Conservation (phyloP, 2,113 vertebrate species). For the Callionymus lyra region DNA sequence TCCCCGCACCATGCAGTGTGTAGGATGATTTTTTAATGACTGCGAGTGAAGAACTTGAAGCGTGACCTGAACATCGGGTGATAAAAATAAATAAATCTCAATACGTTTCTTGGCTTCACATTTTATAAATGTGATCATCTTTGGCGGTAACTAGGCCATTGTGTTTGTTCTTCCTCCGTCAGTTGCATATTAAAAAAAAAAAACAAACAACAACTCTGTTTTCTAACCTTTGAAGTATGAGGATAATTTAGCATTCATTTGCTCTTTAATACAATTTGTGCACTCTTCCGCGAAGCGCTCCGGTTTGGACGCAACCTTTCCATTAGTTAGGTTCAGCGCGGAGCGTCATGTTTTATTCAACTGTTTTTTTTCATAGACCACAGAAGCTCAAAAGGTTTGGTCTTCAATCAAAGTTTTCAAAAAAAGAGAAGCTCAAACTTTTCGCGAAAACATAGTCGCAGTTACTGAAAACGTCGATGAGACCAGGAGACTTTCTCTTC, state of each 20-base stretch:
- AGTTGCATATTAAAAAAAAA: no score
- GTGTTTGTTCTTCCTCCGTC: no score
- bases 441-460: slow-evolving; percentile 24
- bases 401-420: no score
- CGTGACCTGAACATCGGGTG: no score
- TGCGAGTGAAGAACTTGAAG: no score
- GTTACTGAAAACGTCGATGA: slow-evolving; percentile 33
- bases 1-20: no score
- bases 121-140: no score
- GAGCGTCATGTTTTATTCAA: slow-evolving; percentile 54
- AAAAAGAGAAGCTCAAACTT: slow-evolving; percentile 30
- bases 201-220: no score
- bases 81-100: no score
- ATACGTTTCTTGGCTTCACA: no score
- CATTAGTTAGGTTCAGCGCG: slow-evolving; percentile 50
- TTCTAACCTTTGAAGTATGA: not conserved
- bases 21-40: no score
- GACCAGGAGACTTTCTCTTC: slow-evolving; percentile 6
- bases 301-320: slow-evolving; percentile 45
- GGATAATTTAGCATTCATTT: slow-evolving; percentile 28
- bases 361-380: not conserved
- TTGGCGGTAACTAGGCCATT: no score
- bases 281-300: slow-evolving; percentile 29
- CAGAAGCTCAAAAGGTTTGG: slow-evolving; percentile 29
- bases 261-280: slow-evolving; percentile 32